Conservation (phyloP, 2,888 invertebrate species). For the Platycnemis pennipes region DNA sequence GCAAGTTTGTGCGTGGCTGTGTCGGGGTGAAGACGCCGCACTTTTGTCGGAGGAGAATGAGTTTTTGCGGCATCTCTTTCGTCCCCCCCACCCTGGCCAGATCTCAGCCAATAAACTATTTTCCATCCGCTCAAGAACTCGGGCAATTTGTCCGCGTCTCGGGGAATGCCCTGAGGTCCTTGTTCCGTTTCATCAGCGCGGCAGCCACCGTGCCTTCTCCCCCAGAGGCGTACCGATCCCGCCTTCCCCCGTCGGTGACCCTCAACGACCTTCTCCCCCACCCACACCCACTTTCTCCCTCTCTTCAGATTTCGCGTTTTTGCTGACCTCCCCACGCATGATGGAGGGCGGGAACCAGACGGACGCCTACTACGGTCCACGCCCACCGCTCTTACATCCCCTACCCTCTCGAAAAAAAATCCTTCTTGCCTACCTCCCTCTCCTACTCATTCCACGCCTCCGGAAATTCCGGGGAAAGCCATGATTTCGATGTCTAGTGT, state of each 20-base stretch:
- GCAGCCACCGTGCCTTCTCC: background rate
- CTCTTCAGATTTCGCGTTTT: background rate
- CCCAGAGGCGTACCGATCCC: background rate
- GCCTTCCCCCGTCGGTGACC: background rate
- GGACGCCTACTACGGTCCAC: background rate
- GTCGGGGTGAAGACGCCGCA: background rate
- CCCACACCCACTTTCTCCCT: background rate
- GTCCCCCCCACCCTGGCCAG: background rate
- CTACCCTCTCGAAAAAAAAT: background rate
- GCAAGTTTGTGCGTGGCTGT: too few relatives aligned
- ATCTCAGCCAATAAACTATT: conserved; percentile 39
- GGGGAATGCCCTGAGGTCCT: conserved; percentile 1
- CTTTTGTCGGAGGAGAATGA: background rate
- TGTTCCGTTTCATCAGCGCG: conserved; percentile 45
- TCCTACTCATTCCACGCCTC: background rate
- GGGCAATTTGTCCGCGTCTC: conserved; percentile 43
- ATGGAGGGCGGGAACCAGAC: background rate
- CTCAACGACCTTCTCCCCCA: background rate
- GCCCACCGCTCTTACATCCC: background rate
- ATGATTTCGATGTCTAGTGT: background rate
- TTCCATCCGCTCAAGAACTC: conserved; percentile 24
- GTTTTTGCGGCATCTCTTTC: conserved; percentile 1
- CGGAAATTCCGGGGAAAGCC: background rate
- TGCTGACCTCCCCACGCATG: background rate
- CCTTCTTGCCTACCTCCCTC: background rate